Evolutionary conservation across 2,888 invertebrate species (phyloP).

Genomic region (Tridacna crocea): DNA sequence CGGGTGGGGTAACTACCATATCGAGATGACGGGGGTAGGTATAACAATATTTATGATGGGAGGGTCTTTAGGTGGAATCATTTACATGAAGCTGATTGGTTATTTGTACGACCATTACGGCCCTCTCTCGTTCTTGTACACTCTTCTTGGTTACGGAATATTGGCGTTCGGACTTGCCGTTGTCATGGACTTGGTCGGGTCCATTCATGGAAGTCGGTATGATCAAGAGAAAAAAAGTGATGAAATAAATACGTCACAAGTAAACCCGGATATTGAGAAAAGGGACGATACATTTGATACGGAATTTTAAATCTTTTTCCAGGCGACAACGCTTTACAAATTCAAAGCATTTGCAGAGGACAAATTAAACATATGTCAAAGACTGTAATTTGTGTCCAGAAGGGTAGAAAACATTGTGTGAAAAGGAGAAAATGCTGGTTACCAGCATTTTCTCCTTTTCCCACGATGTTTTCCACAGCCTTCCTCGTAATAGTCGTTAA

Average conservation of each 20-base stretch:
- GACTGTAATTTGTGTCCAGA: too few relatives aligned
- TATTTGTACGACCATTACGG: conserved; percentile 69
- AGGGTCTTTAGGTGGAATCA: conserved; percentile 66
- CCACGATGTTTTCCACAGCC: too few relatives aligned
- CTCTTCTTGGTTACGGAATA: conserved; percentile 61
- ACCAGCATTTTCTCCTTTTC: too few relatives aligned
- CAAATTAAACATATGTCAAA: too few relatives aligned
- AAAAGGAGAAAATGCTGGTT: too few relatives aligned
- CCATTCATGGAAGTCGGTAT: conserved; percentile 49
- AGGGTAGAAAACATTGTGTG: too few relatives aligned
- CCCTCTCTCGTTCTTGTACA: conserved; percentile 63
- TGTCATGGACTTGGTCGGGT: conserved; percentile 54
- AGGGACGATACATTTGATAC: too few relatives aligned
- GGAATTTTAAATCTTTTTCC: too few relatives aligned
- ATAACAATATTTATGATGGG: conserved; percentile 68
- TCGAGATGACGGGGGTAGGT: conserved; percentile 69
- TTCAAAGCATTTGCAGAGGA: too few relatives aligned
- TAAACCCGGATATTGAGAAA: too few relatives aligned
- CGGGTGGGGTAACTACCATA: conserved; percentile 70
- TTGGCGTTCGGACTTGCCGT: conserved; percentile 46
- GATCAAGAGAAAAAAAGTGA: background rate
- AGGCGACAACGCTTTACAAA: too few relatives aligned
- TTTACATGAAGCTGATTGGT: conserved; percentile 69
- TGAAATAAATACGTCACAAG: background rate
- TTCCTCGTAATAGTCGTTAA: too few relatives aligned